Conservation (phyloP, 1,140 invertebrate species). For the Nasonia longicornis region DNA sequence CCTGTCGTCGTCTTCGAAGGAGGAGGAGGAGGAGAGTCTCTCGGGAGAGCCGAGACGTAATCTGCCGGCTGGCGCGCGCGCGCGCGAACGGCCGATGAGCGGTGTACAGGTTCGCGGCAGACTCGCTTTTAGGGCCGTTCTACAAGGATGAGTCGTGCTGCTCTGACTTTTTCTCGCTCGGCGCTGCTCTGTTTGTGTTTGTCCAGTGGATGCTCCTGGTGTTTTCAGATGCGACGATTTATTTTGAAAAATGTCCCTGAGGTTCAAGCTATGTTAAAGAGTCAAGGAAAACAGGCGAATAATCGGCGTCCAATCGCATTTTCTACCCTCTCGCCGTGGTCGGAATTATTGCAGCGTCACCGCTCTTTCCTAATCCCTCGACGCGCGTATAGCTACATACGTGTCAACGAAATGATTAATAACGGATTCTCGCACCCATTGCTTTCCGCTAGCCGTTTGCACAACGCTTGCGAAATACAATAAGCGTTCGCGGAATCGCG, state of each 20-base stretch:
- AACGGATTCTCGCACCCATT: slow-evolving; percentile 15
- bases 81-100: slow-evolving; percentile 48
- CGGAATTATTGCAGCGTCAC: slow-evolving; percentile 3
- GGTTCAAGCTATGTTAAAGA: neutral
- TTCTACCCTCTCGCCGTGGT: neutral
- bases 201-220: neutral
- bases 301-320: neutral
- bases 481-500: slow-evolving; percentile 21
- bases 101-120: slow-evolving; percentile 22
- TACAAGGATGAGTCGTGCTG: slow-evolving; percentile 8
- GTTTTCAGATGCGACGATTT: too few species aligned
- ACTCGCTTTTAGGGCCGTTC: slow-evolving; percentile 28
- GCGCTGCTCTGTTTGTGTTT: neutral
- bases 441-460: slow-evolving; percentile 9
- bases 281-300: slow-evolving; percentile 3
- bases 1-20: slow-evolving; percentile 54
- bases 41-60: slow-evolving; percentile 44
- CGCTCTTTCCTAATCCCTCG: neutral
- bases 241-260: too few species aligned
- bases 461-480: slow-evolving; percentile 36
- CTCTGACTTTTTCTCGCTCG: neutral
- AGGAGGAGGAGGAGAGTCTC: slow-evolving; percentile 17
- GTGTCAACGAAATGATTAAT: slow-evolving; percentile 35
- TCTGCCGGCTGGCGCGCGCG: slow-evolving; percentile 48
- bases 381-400: neutral